A percentile compares a stretch with the other conserved stretches of the same genome.
phyloP scores from a whole-genome alignment of 2,113 vertebrate species.

The Prietella phreatophila region DNA sequence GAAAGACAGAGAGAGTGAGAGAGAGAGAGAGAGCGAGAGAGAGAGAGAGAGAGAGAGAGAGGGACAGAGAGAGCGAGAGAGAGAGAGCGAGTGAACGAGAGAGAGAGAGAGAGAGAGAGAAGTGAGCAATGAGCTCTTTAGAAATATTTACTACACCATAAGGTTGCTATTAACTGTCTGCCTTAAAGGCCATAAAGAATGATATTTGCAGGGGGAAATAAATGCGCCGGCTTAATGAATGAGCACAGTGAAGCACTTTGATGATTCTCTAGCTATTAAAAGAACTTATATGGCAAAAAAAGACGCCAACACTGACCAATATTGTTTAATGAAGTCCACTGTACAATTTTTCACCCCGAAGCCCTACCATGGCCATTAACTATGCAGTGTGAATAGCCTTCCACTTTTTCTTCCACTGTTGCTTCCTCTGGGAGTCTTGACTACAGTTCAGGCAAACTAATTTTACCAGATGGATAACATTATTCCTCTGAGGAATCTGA shows the following conservation, averaged over 20 bases:
- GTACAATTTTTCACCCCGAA: constrained; percentile 7
- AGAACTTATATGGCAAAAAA: background rate
- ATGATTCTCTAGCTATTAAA: constrained; percentile 25
- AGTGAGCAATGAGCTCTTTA: background rate
- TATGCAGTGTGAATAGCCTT: background rate
- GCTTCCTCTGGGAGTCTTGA: constrained; percentile 13
- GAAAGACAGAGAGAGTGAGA: too few relatives aligned
- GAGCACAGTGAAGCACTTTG: constrained; percentile 22
- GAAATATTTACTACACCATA: constrained; percentile 34
- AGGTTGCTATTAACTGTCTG: constrained; percentile 41
- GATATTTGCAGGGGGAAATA: constrained; percentile 29
- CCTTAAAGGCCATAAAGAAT: constrained; percentile 31
- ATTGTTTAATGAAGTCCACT: constrained; percentile 24
- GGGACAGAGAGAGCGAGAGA: background rate
- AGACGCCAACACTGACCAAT: background rate
- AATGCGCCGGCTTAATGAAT: constrained; percentile 19
- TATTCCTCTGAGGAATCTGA: constrained; percentile 17
- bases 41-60: background rate
- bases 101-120: background rate
- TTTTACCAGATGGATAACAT: constrained; percentile 18
- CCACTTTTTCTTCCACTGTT: background rate
- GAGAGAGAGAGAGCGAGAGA: background rate
- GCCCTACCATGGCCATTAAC: constrained; percentile 8
- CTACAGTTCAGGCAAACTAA: constrained; percentile 4
- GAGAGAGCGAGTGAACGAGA: background rate